Conservation (phyloP, 2,888 invertebrate species). For the Alloplasta piceator region DNA sequence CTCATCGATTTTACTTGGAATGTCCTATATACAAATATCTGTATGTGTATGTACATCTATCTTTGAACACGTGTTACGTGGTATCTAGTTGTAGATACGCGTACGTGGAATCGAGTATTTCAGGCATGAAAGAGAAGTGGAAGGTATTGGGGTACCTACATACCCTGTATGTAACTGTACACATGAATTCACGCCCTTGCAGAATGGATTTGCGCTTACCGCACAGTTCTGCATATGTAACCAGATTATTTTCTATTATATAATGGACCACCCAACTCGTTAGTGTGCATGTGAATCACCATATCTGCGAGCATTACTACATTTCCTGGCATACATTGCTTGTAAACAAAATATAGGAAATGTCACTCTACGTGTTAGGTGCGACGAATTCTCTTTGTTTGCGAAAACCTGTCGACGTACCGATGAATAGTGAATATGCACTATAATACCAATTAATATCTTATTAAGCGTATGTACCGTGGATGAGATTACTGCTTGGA, state of each 20-base stretch:
- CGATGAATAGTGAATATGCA: background rate
- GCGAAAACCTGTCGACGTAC: background rate
- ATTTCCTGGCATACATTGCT: constrained; percentile 14
- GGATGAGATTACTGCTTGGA: constrained; percentile 2
- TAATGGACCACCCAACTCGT: constrained; percentile 32
- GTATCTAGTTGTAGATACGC: constrained; percentile 1
- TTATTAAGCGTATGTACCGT: constrained; percentile 10
- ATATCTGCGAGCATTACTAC: constrained; percentile 30
- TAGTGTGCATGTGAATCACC: constrained; percentile 15
- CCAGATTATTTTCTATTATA: constrained; percentile 20
- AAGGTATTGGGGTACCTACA: background rate
- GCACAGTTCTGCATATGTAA: constrained; percentile 19
- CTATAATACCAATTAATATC: constrained; percentile 26
- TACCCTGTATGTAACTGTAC: background rate
- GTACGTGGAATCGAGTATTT: constrained; percentile 25
- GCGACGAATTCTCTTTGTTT: too few relatives aligned
- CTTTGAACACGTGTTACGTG: constrained; percentile 37
- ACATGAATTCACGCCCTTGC: constrained; percentile 11
- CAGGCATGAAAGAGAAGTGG: constrained; percentile 5
- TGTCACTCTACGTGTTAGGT: too few relatives aligned
- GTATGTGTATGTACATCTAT: constrained; percentile 21
- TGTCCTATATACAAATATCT: background rate
- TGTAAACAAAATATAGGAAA: background rate
- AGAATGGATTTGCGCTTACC: constrained; percentile 24
- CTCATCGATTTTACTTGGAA: background rate